phyloP scores from a whole-genome alignment of 2,888 invertebrate species.

The Lycaena phlaeas region DNA sequence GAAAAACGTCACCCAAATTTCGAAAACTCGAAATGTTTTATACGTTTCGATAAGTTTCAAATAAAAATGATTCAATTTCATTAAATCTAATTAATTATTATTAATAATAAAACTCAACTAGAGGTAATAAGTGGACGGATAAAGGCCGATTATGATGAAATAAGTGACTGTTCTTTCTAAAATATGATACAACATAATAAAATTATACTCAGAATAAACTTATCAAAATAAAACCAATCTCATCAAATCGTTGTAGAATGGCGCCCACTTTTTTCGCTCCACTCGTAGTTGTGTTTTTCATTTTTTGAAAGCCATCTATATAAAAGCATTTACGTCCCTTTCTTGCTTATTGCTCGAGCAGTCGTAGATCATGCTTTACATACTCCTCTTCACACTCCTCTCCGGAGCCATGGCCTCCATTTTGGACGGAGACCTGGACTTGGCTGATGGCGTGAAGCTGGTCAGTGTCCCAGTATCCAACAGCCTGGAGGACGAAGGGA shows the following conservation, averaged over 20 bases:
- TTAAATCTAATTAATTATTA: no score
- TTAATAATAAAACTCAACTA: no score
- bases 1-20: no score
- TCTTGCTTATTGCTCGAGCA: constrained; percentile 52
- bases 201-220: no score
- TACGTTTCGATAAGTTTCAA: no score
- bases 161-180: no score
- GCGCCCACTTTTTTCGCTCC: constrained; percentile 34
- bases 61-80: no score
- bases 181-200: no score
- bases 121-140: no score
- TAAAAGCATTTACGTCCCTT: constrained; percentile 49
- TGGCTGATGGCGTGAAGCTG: constrained; percentile 77
- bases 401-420: constrained; percentile 30
- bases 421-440: constrained; percentile 66
- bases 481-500: constrained; percentile 56
- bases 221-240: no score
- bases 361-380: constrained; percentile 44
- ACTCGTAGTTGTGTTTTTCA: constrained; percentile 37
- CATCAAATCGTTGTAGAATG: constrained; percentile 29
- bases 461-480: constrained; percentile 68
- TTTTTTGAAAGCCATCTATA: constrained; percentile 65
- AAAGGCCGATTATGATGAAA: no score
- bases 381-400: constrained; percentile 30
- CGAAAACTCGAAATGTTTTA: no score